These are phyloP conservation scores for Pterostichus niger DNA, from an alignment of 2,888 invertebrate genomes.

Conservation along the genomic window DNA sequence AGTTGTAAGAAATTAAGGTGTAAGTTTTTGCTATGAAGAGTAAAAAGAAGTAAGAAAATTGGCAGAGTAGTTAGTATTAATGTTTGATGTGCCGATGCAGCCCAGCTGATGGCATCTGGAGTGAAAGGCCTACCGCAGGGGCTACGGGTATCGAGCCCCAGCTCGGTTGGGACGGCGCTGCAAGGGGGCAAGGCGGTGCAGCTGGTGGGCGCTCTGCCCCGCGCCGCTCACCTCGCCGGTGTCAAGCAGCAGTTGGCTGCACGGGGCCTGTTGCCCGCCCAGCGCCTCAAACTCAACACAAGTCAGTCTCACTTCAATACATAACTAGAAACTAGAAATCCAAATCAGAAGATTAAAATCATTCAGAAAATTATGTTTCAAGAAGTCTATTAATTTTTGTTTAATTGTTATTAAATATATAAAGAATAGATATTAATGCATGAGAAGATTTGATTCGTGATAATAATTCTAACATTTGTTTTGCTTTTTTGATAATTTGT, in stretches of 20 bases:
- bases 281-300: slow-evolving; percentile 72
- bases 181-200: slow-evolving; percentile 73
- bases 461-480: slow-evolving; percentile 17
- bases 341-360: slow-evolving; percentile 16
- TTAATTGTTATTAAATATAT: slow-evolving; percentile 16
- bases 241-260: slow-evolving; percentile 72
- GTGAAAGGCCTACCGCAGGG: slow-evolving; percentile 80
- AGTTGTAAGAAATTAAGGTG: no score
- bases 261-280: slow-evolving; percentile 74
- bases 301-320: slow-evolving; percentile 73
- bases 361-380: slow-evolving; percentile 31
- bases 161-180: slow-evolving; percentile 72
- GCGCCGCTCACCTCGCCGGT: slow-evolving; percentile 73
- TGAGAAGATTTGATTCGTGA: not conserved
- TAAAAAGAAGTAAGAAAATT: not conserved
- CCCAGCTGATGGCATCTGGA: slow-evolving; percentile 83
- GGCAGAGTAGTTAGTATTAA: not conserved
- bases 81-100: slow-evolving; percentile 72
- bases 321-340: not conserved
- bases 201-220: slow-evolving; percentile 72
- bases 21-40: no score
- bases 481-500: slow-evolving; percentile 12
- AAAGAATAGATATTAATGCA: slow-evolving; percentile 16
- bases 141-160: slow-evolving; percentile 72
- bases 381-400: slow-evolving; percentile 19